phyloP scores from a whole-genome alignment of 2,888 invertebrate genomes.

The Dione vanillae region DNA sequence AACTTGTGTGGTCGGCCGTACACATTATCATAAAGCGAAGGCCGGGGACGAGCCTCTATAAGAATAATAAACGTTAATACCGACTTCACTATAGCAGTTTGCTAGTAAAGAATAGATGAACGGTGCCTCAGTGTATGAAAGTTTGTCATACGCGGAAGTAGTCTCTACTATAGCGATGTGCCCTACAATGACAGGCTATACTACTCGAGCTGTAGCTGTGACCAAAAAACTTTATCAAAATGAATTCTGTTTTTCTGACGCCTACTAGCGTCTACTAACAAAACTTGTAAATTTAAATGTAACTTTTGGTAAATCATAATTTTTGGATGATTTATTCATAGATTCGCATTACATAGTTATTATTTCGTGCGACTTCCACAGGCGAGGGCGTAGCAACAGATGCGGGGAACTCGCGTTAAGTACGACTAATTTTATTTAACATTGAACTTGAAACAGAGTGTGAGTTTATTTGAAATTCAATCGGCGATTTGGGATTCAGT shows the following conservation, averaged over 20 bases:
- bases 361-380: not conserved
- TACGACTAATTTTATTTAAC: constrained; percentile 30
- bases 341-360: constrained; percentile 23
- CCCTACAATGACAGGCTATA: constrained; percentile 27
- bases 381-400: not conserved
- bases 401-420: not conserved
- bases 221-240: constrained; percentile 3
- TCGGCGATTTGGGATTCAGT: constrained; percentile 42
- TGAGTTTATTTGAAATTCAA: constrained; percentile 45
- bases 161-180: too few relatives aligned
- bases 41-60: constrained; percentile 47
- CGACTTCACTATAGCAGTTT: constrained; percentile 28
- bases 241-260: not conserved
- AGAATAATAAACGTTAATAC: constrained; percentile 39
- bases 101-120: constrained; percentile 17
- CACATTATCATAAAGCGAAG: constrained; percentile 48
- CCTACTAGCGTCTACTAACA: not conserved
- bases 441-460: constrained; percentile 44
- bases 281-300: constrained; percentile 31
- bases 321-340: constrained; percentile 33
- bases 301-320: constrained; percentile 30
- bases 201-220: not conserved
- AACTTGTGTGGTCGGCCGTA: constrained; percentile 30
- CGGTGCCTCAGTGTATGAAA: not conserved
- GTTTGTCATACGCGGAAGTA: too few relatives aligned